Evolutionary conservation across 2,888 invertebrate genomes (phyloP), one percentile per base, ranked within the genome.

Genomic region (Amblyjoppa proteus): DNA sequence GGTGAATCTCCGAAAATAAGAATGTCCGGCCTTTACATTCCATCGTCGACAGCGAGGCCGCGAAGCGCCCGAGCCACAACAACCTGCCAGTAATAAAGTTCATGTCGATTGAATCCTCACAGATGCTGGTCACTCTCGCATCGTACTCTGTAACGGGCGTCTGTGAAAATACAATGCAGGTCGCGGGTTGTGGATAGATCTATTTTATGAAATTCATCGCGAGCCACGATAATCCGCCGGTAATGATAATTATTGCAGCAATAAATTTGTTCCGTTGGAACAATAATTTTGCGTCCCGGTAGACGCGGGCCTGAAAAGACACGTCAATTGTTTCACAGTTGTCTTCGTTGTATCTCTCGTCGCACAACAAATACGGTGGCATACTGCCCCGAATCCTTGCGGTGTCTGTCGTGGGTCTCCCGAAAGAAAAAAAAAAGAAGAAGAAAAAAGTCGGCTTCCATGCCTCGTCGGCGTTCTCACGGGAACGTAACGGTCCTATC

Each of bases 371-470:
- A 38, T 51, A 45, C 86, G 81, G 28, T 88, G 90, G 89, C 89
- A 90, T 74, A 90, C 90, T 90, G 88, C 78, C 90, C 90, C 88
- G 87, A 86, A 89, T 77, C 66, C 56, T 83, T 70, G 74, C 76
- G 74, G 81, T 56, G 73, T 83, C 75, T 85, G 68, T 83, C 53
- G 68, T 51, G 69, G 81, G 45, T 53, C 66, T 76, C 34, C 76
- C 81, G 66, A 83, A 41, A 41, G 41, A 41, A 11, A 41, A 41
- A 41, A 38, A 41, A 34, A 34, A n/a, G n/a, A 34, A 6, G 34
- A 73, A 71, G 20, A 75, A 84, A 85, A 82, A 77, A 84, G 82
- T 73, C 81, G 70, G 84, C 84, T 83, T 87, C 83, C 85, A 84
- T 81, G 83, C 77, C 86, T 34, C 81, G 86, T 70, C 85, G 81